Base-by-base conservation (phyloP, 2,113 vertebrate genomes). In the Sorex araneus region DNA sequence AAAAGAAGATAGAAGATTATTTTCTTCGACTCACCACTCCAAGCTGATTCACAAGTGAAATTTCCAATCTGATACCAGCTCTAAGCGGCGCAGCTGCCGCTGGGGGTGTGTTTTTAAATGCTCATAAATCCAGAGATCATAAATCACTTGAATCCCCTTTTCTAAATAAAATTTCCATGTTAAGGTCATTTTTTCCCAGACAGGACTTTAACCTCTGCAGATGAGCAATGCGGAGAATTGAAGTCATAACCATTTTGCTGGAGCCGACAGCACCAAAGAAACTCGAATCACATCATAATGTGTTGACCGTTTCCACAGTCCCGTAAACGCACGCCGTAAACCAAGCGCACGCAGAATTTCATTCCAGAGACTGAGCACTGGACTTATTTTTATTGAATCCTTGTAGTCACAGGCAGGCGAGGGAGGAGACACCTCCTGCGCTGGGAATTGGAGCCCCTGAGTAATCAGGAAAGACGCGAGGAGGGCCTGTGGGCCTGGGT, bases 111-210 rank as follows among this genome's bases (percentile, higher is more conserved):
- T 1, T 96, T 78, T 50, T 57, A 45, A 64, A 86, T 6, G 34
- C 80, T 83, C 71, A 75, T 94, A 96, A 92, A 87, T 81, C 71
- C 9, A 67, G n/a, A 82, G 84, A 80, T 12, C 1, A 5, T 87
- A 25, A 92, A 86, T 60, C 90, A 87, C 7, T 91, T 0, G 16
- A 78, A 74, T 90, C 89, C 28, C n/a, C 5, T 21, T 67, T 95
- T 91, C 81, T 96, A 96, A 94, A 87, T 28, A 86, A 8, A 78
- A 86, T 76, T 81, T 87, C 88, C 60, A 85, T 32, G 16, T 11
- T 66, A 60, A 84, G 71, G 88, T 86, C 32, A 34, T 88, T 96
- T 92, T 84, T 82, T 60, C 57, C 57, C 84, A 82, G 69, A 47
- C 1, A 87, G 34, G 57, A 43, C 40, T 87, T 89, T 43, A 70